phyloP scores from a whole-genome alignment of 2,888 invertebrate species.

The Keiferia lycopersicella region DNA sequence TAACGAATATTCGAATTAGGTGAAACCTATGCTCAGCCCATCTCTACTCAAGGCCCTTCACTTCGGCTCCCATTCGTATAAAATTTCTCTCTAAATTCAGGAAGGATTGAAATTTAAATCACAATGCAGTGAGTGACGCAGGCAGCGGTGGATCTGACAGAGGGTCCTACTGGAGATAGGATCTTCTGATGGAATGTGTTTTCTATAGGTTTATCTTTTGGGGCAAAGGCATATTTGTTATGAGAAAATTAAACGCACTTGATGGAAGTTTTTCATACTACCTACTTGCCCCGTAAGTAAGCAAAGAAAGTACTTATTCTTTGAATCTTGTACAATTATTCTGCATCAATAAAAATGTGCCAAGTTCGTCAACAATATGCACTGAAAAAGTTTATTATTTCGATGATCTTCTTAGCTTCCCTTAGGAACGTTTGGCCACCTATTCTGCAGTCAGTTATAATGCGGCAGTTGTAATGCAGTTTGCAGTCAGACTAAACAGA shows the following conservation, averaged over 20 bases:
- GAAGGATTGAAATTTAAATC: slow-evolving; percentile 56
- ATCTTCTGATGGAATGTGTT: slow-evolving; percentile 11
- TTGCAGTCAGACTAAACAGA: not conserved
- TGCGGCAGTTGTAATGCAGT: not conserved
- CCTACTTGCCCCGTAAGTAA: too few species aligned
- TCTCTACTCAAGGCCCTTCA: slow-evolving; percentile 30
- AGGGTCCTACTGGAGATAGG: slow-evolving; percentile 32
- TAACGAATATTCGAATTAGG: too few species aligned
- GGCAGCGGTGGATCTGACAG: slow-evolving; percentile 44
- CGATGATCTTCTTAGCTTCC: too few species aligned
- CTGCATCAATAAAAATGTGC: too few species aligned
- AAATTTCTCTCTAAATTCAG: slow-evolving; percentile 53
- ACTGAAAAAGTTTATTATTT: too few species aligned
- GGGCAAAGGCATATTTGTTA: too few species aligned
- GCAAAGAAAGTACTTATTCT: too few species aligned
- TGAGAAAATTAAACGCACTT: not conserved
- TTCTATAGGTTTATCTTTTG: not conserved
- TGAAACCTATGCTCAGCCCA: too few species aligned
- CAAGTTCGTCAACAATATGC: too few species aligned
- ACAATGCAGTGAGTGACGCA: slow-evolving; percentile 52
- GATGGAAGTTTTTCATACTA: not conserved
- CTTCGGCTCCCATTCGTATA: slow-evolving; percentile 28
- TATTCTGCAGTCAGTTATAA: too few species aligned
- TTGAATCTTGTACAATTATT: too few species aligned
- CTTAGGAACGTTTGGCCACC: too few species aligned